Evolutionary conservation across 2,888 invertebrate genomes (phyloP).

Genomic region (Oligia latruncula): DNA sequence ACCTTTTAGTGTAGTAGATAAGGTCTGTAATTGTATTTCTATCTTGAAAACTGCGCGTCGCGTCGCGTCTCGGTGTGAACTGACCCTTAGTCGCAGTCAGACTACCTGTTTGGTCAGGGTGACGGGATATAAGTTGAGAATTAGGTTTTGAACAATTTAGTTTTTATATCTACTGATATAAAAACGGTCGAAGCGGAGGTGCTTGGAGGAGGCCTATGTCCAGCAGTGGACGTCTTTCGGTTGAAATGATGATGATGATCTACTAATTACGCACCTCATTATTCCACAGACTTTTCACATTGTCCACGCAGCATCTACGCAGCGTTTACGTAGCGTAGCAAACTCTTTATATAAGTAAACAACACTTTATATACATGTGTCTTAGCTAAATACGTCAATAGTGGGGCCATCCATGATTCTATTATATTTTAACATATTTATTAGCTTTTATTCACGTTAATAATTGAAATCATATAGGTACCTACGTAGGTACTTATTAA

Average conservation of each 20-base stretch:
- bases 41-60: no score
- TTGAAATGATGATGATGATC: no score
- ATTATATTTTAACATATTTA: background rate
- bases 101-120: background rate
- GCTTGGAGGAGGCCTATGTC: no score
- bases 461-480: slow-evolving; percentile 4
- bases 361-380: no score
- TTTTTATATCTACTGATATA: background rate
- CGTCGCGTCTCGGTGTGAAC: no score
- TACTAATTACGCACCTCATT: background rate
- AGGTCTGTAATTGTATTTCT: no score
- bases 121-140: no score
- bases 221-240: no score
- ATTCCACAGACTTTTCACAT: background rate
- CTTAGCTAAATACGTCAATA: background rate
- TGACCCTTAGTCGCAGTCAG: no score
- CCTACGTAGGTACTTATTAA: background rate
- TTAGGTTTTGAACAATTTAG: no score
- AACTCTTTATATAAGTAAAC: background rate
- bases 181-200: no score
- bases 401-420: background rate
- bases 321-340: background rate
- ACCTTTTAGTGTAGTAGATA: no score
- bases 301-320: background rate
- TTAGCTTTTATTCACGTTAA: background rate